Evolutionary conservation across 2,797 vertebrate species (phyloP).

Genomic region (Hyperoplus immaculatus): DNA sequence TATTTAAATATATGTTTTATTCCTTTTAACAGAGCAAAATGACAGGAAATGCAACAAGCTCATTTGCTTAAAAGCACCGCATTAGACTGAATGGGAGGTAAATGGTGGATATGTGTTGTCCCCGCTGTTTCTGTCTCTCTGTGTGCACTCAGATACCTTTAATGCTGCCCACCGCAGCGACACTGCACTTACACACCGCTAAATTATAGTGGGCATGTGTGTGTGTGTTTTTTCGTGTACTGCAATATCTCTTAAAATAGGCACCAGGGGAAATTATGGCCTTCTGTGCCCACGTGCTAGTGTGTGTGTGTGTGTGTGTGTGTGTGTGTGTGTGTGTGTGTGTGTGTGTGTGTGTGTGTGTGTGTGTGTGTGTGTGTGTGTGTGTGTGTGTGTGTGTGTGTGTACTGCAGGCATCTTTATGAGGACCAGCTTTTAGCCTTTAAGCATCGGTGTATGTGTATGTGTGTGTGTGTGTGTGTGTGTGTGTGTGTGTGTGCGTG

Average conservation of each 20-base stretch:
- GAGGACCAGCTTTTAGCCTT: too few species aligned
- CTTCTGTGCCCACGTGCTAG: conserved; percentile 41
- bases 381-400: too few species aligned
- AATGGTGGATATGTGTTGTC: conserved; percentile 29
- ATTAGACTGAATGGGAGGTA: conserved; percentile 15
- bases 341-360: too few species aligned
- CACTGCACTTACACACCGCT: conserved; percentile 60
- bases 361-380: too few species aligned
- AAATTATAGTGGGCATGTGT: conserved; percentile 74
- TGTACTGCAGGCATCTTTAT: too few species aligned
- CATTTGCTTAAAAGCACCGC: conserved; percentile 26
- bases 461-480: conserved; percentile 43
- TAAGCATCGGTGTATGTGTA: conserved; percentile 14
- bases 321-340: too few species aligned
- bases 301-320: conserved; percentile 21
- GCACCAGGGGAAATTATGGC: conserved; percentile 68
- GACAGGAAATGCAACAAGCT: conserved; percentile 31
- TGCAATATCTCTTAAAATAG: conserved; percentile 75
- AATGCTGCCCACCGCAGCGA: conserved; percentile 45
- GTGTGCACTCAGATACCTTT: conserved; percentile 50
- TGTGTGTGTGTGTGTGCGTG: conserved; percentile 11
- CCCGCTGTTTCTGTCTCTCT: conserved; percentile 8
- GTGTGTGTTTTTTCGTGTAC: conserved; percentile 53
- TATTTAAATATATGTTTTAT: conserved; percentile 17
- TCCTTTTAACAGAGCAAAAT: conserved; percentile 6